Conservation (phyloP, 2,797 vertebrate genomes). For the Threskiornis aethiopicus region DNA sequence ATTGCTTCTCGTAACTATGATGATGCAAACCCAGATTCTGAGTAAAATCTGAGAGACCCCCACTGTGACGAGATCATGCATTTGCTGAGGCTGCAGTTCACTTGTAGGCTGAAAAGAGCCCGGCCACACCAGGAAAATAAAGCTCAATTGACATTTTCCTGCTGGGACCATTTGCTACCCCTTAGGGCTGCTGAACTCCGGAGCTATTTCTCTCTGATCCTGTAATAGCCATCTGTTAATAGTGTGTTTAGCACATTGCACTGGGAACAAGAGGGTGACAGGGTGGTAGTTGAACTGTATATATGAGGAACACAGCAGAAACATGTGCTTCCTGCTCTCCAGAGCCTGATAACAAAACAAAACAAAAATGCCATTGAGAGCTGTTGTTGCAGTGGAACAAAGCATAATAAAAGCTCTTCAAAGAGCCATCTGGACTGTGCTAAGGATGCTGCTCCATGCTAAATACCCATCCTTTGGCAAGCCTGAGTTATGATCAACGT, state of each 20-base stretch:
- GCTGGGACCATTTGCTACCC: constrained; percentile 55
- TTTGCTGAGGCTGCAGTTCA: constrained; percentile 53
- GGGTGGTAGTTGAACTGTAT: constrained; percentile 19
- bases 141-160: constrained; percentile 54
- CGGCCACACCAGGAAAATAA: constrained; percentile 30
- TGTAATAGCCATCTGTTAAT: constrained; percentile 56
- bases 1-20: background rate
- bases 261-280: constrained; percentile 25
- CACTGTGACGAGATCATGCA: background rate
- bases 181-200: constrained; percentile 38
- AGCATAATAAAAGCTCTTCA: constrained; percentile 48
- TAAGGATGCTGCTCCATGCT: constrained; percentile 39
- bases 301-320: constrained; percentile 39
- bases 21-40: background rate
- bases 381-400: constrained; percentile 50
- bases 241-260: background rate
- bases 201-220: constrained; percentile 48
- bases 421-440: constrained; percentile 61
- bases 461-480: constrained; percentile 27
- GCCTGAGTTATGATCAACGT: background rate
- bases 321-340: constrained; percentile 41
- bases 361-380: constrained; percentile 50
- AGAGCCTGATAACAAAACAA: constrained; percentile 44
- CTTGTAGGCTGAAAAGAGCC: background rate
- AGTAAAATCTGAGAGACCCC: background rate